These are phyloP conservation scores for Bombus difficillimus DNA, from an alignment of 1,140 invertebrate species.

Conservation along the genomic window DNA sequence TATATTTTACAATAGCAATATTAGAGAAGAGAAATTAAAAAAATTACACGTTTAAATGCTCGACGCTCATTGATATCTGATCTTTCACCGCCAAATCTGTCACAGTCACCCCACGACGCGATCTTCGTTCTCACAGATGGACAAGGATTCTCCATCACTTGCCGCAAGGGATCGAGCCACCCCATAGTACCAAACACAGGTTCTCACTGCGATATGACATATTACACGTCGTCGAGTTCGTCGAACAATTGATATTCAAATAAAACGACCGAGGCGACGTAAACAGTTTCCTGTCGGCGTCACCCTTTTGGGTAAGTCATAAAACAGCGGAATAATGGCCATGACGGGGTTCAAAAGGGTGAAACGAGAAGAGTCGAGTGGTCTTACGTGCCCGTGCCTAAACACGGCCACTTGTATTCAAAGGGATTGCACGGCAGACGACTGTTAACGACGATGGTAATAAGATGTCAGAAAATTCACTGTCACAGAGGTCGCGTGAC, in stretches of 20 bases:
- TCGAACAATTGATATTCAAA: constrained; percentile 33
- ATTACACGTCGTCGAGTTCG: not conserved
- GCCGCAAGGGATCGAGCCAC: not conserved
- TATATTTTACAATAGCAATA: no score
- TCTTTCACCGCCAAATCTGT: not conserved
- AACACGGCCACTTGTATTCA: constrained; percentile 30
- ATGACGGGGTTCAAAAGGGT: not conserved
- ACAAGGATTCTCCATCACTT: not conserved
- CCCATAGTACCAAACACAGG: not conserved
- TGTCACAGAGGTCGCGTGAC: not conserved
- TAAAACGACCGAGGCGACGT: constrained; percentile 31
- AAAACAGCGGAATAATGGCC: constrained; percentile 43
- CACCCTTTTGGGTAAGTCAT: not conserved
- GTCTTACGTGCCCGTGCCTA: constrained; percentile 48
- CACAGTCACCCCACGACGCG: not conserved
- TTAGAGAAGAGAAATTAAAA: no score
- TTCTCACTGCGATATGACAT: not conserved
- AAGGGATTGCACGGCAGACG: constrained; percentile 18
- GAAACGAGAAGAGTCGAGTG: constrained; percentile 26
- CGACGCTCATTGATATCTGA: not conserved
- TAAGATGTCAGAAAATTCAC: constrained; percentile 17
- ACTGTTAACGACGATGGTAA: constrained; percentile 42
- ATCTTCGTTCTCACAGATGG: not conserved
- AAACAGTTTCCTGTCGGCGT: constrained; percentile 26
- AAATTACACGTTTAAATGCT: not conserved